Conservation (phyloP, 2,113 vertebrate genomes). For the Gnathonemus echidnorhynchus region DNA sequence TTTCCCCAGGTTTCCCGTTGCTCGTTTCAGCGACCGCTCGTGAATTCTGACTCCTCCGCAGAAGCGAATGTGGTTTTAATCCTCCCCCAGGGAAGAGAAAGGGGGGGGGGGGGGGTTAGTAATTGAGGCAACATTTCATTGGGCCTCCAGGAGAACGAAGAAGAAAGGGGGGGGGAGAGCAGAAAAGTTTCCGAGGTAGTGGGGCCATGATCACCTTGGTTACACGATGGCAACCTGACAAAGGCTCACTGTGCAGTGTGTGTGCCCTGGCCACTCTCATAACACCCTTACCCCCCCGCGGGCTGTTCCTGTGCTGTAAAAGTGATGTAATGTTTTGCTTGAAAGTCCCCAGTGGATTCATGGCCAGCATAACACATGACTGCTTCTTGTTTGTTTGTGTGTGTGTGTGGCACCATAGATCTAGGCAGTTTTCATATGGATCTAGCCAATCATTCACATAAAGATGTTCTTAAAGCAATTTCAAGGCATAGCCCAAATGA, state of each 20-base stretch:
- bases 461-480: slow-evolving; percentile 44
- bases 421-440: slow-evolving; percentile 23
- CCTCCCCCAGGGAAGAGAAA: neutral
- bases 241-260: slow-evolving; percentile 48
- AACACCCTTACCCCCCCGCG: slow-evolving; percentile 34
- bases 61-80: slow-evolving; percentile 16
- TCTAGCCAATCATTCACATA: slow-evolving; percentile 49
- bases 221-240: slow-evolving; percentile 56
- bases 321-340: slow-evolving; percentile 59
- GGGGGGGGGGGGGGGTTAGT: neutral
- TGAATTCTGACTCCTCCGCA: slow-evolving; percentile 1
- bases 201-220: slow-evolving; percentile 27
- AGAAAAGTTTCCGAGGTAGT: slow-evolving; percentile 2
- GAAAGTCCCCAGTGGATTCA: slow-evolving; percentile 43
- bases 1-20: neutral
- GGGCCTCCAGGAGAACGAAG: neutral
- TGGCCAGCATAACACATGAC: slow-evolving; percentile 35
- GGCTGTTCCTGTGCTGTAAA: slow-evolving; percentile 56
- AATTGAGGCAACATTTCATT: neutral
- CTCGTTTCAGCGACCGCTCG: neutral
- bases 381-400: slow-evolving; percentile 35
- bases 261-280: neutral
- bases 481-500: slow-evolving; percentile 39
- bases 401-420: slow-evolving; percentile 31
- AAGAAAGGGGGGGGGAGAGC: neutral